Evolutionary conservation across 2,888 invertebrate species (phyloP).

Genomic region (Endotricha flammealis): DNA sequence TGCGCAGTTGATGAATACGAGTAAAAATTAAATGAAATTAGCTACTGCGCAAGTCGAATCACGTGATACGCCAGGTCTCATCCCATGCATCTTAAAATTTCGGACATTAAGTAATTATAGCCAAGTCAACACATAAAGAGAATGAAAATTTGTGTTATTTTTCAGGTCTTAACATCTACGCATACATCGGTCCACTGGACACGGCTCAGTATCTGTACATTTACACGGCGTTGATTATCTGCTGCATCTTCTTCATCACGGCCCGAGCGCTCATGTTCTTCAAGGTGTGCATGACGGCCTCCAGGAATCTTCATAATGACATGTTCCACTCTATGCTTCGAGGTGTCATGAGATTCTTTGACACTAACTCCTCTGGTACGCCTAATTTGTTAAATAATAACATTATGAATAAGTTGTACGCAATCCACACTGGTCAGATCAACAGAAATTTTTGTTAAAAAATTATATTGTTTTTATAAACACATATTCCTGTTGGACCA

Average conservation of each 20-base stretch:
- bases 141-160: constrained; percentile 6
- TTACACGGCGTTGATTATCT: constrained; percentile 59
- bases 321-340: constrained; percentile 90
- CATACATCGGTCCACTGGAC: constrained; percentile 61
- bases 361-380: constrained; percentile 87
- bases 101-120: too few species aligned
- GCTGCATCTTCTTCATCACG: constrained; percentile 76
- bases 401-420: too few species aligned
- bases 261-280: constrained; percentile 84
- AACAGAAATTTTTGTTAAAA: too few species aligned
- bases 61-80: too few species aligned
- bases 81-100: too few species aligned
- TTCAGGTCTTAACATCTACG: constrained; percentile 61
- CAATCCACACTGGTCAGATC: too few species aligned
- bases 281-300: constrained; percentile 85
- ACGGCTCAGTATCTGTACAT: constrained; percentile 66
- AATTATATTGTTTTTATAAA: too few species aligned
- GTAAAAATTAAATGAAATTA: too few species aligned
- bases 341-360: constrained; percentile 91
- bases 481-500: too few species aligned
- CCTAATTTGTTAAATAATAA: too few species aligned
- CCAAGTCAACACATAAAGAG: not conserved
- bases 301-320: constrained; percentile 86
- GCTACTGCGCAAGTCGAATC: too few species aligned
- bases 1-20: too few species aligned